Percentiles rank a stretch among this genome's conserved stretches.
phyloP scores from a whole-genome alignment of 2,113 vertebrate genomes.

The Nicator chloris region DNA sequence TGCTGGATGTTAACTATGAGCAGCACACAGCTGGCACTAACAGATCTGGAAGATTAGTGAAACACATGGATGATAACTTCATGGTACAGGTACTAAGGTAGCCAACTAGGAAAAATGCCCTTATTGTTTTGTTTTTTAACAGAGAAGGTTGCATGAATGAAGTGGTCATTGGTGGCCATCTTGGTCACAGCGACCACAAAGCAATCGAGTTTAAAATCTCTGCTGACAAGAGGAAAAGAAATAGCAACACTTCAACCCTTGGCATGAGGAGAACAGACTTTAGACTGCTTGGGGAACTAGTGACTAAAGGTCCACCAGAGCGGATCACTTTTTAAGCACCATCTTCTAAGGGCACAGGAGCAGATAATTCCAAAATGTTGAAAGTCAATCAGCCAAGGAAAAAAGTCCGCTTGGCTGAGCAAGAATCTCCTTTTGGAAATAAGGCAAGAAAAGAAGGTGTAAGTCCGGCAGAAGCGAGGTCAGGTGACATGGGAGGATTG shows the following conservation, averaged over 20 bases:
- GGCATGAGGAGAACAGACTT: not conserved
- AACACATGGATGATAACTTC: not conserved
- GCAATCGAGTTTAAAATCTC: not conserved
- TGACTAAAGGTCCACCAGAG: not conserved
- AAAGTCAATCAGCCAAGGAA: not conserved
- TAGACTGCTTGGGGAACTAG: not conserved
- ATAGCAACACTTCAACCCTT: not conserved
- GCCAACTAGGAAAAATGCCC: not conserved
- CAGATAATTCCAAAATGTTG: not conserved
- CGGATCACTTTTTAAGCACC: not conserved
- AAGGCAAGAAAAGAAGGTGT: not conserved
- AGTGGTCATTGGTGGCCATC: not conserved
- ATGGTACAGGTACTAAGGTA: not conserved
- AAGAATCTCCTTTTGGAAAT: not conserved
- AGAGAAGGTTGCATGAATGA: too few species aligned
- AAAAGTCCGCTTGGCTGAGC: not conserved
- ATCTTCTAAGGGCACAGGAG: not conserved
- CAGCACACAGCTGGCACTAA: not conserved
- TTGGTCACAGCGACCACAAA: not conserved
- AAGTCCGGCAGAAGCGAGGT: not conserved
- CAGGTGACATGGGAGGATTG: not conserved
- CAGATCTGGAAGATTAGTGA: not conserved
- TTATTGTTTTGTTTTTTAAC: not conserved
- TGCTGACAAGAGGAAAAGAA: not conserved
- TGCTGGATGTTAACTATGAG: not conserved